These are phyloP conservation scores for Pristionchus exspectatus DNA, from an alignment of 2,888 invertebrate species.

Conservation along the genomic window DNA sequence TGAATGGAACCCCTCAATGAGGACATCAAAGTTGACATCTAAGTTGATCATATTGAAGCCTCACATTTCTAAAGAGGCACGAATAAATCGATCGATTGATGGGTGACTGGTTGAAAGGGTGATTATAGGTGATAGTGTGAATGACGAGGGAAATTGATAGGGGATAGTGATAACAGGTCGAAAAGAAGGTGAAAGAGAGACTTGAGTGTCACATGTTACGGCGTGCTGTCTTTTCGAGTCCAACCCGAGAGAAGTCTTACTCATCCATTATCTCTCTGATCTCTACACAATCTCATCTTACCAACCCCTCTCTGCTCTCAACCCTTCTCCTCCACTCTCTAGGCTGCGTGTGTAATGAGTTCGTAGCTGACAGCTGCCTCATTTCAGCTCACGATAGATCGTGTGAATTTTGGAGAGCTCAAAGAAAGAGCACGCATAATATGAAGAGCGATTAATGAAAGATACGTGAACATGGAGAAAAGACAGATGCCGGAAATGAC, in stretches of 20 bases:
- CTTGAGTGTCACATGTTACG: slow-evolving; percentile 43
- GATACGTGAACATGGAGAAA: neutral
- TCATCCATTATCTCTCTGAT: slow-evolving; percentile 20
- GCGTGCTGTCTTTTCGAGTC: slow-evolving; percentile 23
- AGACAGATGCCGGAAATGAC: neutral
- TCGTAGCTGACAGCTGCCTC: slow-evolving; percentile 32
- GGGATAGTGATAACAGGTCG: neutral
- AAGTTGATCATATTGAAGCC: too few species aligned
- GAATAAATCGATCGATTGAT: slow-evolving; percentile 6
- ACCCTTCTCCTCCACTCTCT: neutral
- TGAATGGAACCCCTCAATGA: too few species aligned
- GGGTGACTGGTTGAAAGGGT: neutral
- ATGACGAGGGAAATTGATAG: slow-evolving; percentile 44
- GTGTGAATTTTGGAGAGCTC: neutral
- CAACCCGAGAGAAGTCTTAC: neutral
- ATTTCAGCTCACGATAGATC: neutral
- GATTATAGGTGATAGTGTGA: slow-evolving; percentile 14
- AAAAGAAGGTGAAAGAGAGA: slow-evolving; percentile 5
- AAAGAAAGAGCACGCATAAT: neutral
- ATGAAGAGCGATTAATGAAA: neutral
- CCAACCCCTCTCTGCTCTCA: neutral
- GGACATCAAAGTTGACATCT: too few species aligned
- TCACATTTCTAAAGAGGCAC: neutral
- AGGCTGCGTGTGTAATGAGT: slow-evolving; percentile 33
- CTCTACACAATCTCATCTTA: neutral